A percentile compares a stretch with the other conserved stretches of the same genome.
These are phyloP conservation scores for Aporophyla nigra DNA, from an alignment of 2,888 invertebrate genomes.

Conservation along the genomic window DNA sequence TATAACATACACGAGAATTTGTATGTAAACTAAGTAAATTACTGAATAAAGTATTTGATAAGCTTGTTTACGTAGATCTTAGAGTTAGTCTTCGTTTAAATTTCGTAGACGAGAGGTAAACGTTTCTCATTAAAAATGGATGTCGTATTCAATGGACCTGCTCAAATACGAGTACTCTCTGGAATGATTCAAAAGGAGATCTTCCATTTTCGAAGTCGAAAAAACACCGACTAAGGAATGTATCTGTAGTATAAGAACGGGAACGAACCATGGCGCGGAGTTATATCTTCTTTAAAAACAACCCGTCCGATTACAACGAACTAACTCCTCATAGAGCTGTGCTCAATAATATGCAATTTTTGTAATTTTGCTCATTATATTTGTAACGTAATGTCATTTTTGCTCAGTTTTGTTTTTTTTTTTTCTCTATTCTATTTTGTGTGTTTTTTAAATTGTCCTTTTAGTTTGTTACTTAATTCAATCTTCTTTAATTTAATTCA, in stretches of 20 bases:
- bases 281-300: constrained; percentile 17
- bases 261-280: neutral
- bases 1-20: neutral
- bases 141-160: neutral
- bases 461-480: too few species aligned
- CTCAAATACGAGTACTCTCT: neutral
- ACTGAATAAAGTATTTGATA: neutral
- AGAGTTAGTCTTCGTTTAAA: neutral
- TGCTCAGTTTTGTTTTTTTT: too few species aligned
- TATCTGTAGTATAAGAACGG: neutral
- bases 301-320: neutral
- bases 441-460: too few species aligned
- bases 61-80: neutral
- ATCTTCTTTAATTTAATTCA: too few species aligned
- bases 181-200: neutral
- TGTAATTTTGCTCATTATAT: too few species aligned
- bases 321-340: neutral
- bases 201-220: neutral
- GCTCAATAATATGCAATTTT: too few species aligned
- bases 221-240: neutral
- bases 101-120: neutral
- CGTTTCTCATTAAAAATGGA: constrained; percentile 1
- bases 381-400: too few species aligned
- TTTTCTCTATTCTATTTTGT: too few species aligned
- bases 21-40: neutral